Conservation (phyloP, 2,888 invertebrate genomes). For the Hipparchia semele region DNA sequence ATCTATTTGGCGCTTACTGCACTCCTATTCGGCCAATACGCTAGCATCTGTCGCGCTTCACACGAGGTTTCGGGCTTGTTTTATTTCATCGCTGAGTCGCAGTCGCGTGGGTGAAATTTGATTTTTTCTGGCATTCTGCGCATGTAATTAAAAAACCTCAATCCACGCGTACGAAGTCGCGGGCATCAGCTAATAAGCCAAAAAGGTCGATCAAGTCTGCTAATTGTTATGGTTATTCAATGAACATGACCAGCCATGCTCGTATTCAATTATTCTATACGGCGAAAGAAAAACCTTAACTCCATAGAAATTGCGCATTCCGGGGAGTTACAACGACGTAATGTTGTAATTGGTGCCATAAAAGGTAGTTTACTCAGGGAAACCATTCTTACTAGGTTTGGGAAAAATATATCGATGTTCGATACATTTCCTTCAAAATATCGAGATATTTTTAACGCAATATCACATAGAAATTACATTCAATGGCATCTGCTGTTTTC, state of each 20-base stretch:
- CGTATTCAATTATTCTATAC: slow-evolving; percentile 45
- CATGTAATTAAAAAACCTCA: not conserved
- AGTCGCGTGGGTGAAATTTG: too few relatives aligned
- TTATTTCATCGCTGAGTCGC: too few relatives aligned
- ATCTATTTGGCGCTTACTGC: too few relatives aligned
- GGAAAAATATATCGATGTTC: not conserved
- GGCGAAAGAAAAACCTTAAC: slow-evolving; percentile 47
- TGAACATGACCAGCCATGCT: slow-evolving; percentile 18
- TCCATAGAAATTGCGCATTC: slow-evolving; percentile 48
- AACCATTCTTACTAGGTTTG: slow-evolving; percentile 50
- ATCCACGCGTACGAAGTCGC: not conserved
- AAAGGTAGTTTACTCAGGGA: slow-evolving; percentile 61
- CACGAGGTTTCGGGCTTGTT: too few relatives aligned
- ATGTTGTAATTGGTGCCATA: slow-evolving; percentile 66
- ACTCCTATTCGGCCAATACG: too few relatives aligned
- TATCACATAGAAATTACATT: too few relatives aligned
- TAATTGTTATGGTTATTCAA: slow-evolving; percentile 26
- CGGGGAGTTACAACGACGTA: slow-evolving; percentile 60
- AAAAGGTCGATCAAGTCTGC: not conserved
- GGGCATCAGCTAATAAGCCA: not conserved
- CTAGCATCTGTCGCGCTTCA: too few relatives aligned
- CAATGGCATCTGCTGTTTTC: too few relatives aligned
- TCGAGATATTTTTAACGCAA: not conserved
- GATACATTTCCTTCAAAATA: not conserved
- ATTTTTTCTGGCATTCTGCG: too few relatives aligned